A percentile compares a stretch with the other conserved stretches of the same genome.
Conservation (phyloP, 2,888 invertebrate species). For the Cenopis cana region DNA sequence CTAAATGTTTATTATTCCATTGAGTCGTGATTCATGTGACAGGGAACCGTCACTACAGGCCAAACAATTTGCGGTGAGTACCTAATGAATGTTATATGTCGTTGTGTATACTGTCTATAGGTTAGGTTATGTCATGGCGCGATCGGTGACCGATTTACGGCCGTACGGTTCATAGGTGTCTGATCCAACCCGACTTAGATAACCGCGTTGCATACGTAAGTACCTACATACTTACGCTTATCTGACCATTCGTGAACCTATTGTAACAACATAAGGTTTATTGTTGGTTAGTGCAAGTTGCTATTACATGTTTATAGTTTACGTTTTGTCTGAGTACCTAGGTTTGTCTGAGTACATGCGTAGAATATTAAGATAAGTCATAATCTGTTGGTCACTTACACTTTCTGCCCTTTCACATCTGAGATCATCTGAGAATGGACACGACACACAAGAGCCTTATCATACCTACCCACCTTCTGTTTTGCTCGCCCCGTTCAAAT, state of each 20-base stretch:
- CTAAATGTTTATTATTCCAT: not conserved
- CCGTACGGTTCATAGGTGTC: constrained; percentile 64
- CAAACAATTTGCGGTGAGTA: constrained; percentile 13
- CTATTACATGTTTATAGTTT: not conserved
- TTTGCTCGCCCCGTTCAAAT: no score
- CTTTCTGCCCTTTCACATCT: not conserved
- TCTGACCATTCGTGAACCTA: not conserved
- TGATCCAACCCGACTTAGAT: constrained; percentile 58
- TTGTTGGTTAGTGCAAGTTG: not conserved
- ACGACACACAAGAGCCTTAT: no score
- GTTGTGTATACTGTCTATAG: constrained; percentile 43
- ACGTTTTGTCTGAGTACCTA: not conserved
- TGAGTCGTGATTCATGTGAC: not conserved
- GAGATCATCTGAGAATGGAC: no score
- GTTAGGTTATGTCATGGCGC: constrained; percentile 52
- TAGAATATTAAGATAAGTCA: no score
- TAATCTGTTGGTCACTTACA: not conserved
- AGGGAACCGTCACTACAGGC: not conserved
- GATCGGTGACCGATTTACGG: constrained; percentile 66
- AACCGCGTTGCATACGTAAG: constrained; percentile 45
- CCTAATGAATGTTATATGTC: not conserved
- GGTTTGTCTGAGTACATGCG: not conserved
- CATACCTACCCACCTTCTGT: no score
- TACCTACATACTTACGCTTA: constrained; percentile 7
- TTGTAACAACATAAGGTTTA: not conserved